A percentile compares a stretch with the other conserved stretches of the same genome.
Evolutionary conservation across 2,888 invertebrate genomes (phyloP).

Genomic region (Ecdyonurus torrentis): DNA sequence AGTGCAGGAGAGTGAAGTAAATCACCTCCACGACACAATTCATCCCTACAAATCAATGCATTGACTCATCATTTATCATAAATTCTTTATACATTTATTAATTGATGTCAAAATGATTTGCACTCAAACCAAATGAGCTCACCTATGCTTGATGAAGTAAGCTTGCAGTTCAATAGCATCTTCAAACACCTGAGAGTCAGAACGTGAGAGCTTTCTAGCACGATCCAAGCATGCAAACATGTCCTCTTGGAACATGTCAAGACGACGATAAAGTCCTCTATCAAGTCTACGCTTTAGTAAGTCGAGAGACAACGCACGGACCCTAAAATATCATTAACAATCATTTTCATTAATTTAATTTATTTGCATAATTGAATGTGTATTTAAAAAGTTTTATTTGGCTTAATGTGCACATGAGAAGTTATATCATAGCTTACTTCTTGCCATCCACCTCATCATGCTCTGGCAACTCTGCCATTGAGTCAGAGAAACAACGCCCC

Average conservation of each 20-base stretch:
- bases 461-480: constrained; percentile 83
- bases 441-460: constrained; percentile 57
- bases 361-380: background rate
- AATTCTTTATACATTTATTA: background rate
- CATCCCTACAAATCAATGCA: constrained; percentile 27
- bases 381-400: background rate
- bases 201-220: constrained; percentile 70
- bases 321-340: constrained; percentile 31
- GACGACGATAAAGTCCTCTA: constrained; percentile 74
- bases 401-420: background rate
- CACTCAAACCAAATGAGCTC: background rate
- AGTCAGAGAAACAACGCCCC: constrained; percentile 91
- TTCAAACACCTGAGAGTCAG: constrained; percentile 90
- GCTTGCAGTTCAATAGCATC: constrained; percentile 87
- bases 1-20: constrained; percentile 76
- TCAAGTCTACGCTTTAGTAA: constrained; percentile 85
- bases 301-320: constrained; percentile 76
- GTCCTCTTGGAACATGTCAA: constrained; percentile 94
- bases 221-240: constrained; percentile 82
- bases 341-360: background rate
- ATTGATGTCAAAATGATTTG: background rate
- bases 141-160: constrained; percentile 54
- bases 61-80: background rate
- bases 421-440: constrained; percentile 31
- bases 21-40: constrained; percentile 60